Percentiles rank a stretch among this genome's conserved stretches.
phyloP scores from a whole-genome alignment of 2,113 vertebrate genomes.

The Cyanoramphus novaezelandiae region DNA sequence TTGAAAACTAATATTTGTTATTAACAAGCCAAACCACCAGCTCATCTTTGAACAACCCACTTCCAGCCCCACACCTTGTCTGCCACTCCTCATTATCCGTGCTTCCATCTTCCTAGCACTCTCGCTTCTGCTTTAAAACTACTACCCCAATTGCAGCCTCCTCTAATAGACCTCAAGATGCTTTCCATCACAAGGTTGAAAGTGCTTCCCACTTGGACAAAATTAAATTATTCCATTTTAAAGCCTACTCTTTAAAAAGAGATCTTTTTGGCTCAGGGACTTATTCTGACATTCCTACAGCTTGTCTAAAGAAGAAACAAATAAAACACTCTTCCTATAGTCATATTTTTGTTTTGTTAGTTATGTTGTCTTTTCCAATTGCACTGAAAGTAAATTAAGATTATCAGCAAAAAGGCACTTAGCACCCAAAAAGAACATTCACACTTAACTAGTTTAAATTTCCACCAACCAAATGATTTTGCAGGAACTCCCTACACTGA shows the following conservation, averaged over 20 bases:
- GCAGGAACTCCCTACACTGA: background rate
- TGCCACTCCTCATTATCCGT: background rate
- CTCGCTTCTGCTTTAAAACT: background rate
- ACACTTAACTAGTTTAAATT: background rate
- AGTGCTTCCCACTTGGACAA: background rate
- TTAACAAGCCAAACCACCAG: background rate
- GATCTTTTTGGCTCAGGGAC: background rate
- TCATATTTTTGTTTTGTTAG: background rate
- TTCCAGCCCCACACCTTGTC: background rate
- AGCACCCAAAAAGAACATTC: background rate
- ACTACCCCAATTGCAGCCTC: background rate
- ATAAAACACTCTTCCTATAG: background rate
- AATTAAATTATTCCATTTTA: background rate
- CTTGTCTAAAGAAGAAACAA: background rate
- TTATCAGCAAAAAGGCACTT: background rate
- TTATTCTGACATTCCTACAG: background rate
- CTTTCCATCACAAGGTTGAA: background rate
- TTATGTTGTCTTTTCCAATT: background rate
- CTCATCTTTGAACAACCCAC: background rate
- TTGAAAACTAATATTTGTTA: background rate
- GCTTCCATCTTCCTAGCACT: background rate
- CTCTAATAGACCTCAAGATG: background rate
- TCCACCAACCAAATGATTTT: background rate
- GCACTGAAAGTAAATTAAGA: background rate
- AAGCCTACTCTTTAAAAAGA: background rate